A percentile compares a stretch with the other conserved stretches of the same genome.
These are phyloP conservation scores for Disparrhopalites patrizii DNA, from an alignment of 2,888 invertebrate species.

Conservation along the genomic window DNA sequence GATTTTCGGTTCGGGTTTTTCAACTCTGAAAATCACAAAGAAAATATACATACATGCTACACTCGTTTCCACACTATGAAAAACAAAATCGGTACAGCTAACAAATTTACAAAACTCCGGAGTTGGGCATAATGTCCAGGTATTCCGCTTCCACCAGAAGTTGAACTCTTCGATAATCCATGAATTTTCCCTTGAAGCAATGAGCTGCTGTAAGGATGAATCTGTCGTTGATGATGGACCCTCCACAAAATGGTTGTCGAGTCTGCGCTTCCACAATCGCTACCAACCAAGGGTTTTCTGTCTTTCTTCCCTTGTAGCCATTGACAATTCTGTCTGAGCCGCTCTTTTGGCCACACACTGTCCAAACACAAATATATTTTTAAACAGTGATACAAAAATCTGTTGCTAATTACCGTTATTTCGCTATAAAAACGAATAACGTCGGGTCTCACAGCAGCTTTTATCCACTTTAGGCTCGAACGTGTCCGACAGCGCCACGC, in stretches of 20 bases:
- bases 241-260: slow-evolving; percentile 41
- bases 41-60: too few relatives aligned
- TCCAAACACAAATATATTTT: too few relatives aligned
- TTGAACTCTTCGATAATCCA: slow-evolving; percentile 23
- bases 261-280: slow-evolving; percentile 41
- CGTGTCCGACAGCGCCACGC: slow-evolving; percentile 10
- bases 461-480: slow-evolving; percentile 24
- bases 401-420: too few relatives aligned
- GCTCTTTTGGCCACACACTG: slow-evolving; percentile 43
- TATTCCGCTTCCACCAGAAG: slow-evolving; percentile 16
- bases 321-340: slow-evolving; percentile 39
- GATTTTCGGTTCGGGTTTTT: slow-evolving; percentile 23
- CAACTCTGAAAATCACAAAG: not conserved
- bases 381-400: too few relatives aligned
- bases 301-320: slow-evolving; percentile 35
- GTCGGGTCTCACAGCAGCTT: slow-evolving; percentile 34
- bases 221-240: slow-evolving; percentile 24
- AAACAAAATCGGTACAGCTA: too few relatives aligned
- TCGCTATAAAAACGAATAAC: not conserved
- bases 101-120: slow-evolving; percentile 23
- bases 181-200: slow-evolving; percentile 31
- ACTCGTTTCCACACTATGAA: not conserved
- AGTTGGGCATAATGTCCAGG: slow-evolving; percentile 23
- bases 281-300: slow-evolving; percentile 44
- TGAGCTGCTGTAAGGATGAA: slow-evolving; percentile 32